Evolutionary conservation across 2,888 invertebrate genomes (phyloP).

Genomic region (Scotopteryx bipunctaria): DNA sequence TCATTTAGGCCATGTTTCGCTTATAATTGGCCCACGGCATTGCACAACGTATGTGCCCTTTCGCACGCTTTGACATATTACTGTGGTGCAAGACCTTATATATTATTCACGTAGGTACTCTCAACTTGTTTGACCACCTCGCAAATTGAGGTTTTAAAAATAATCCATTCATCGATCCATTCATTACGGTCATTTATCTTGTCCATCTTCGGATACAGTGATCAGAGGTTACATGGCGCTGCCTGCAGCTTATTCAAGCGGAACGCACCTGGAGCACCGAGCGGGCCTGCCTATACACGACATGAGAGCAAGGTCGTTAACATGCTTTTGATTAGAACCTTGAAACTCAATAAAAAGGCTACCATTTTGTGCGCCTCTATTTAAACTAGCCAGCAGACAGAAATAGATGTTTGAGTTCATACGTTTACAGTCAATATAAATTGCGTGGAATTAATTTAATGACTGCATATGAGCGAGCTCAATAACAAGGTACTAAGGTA

Average conservation of each 20-base stretch:
- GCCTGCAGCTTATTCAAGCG: conserved; percentile 23
- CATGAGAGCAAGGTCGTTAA: conserved; percentile 25
- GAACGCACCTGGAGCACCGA: conserved; percentile 26
- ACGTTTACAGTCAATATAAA: conserved; percentile 21
- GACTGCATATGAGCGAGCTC: conserved; percentile 23
- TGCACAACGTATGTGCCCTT: conserved; percentile 59
- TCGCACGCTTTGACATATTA: conserved; percentile 67
- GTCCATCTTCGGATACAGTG: conserved; percentile 30
- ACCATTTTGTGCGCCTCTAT: conserved; percentile 18
- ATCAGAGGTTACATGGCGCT: conserved; percentile 18
- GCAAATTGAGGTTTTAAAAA: conserved; percentile 33
- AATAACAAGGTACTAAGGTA: conserved; percentile 32
- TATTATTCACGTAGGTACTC: conserved; percentile 38
- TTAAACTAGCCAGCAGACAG: conserved; percentile 17
- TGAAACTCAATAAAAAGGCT: conserved; percentile 26
- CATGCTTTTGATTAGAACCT: conserved; percentile 23
- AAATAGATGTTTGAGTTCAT: conserved; percentile 24
- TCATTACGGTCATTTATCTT: conserved; percentile 35
- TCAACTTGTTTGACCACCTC: conserved; percentile 25
- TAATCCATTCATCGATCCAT: conserved; percentile 35
- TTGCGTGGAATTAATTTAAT: conserved; percentile 28
- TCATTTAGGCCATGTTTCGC: conserved; percentile 39
- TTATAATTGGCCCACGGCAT: conserved; percentile 49
- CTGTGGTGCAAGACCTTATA: conserved; percentile 55
- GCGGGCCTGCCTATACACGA: conserved; percentile 29